phyloP scores from a whole-genome alignment of 2,888 invertebrate species.

The Notocelia uddmanniana region DNA sequence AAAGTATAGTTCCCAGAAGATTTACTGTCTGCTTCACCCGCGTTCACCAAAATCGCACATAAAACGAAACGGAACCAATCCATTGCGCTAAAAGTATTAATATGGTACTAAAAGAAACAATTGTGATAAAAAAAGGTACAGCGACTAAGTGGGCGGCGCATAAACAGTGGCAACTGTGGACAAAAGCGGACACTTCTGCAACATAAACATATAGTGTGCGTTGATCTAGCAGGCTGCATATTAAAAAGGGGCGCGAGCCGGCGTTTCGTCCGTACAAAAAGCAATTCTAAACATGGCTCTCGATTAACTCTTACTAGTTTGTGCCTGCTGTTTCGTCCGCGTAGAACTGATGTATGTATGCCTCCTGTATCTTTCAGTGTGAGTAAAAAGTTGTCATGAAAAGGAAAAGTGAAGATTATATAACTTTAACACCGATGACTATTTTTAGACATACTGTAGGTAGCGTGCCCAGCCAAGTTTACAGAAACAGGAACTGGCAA shows the following conservation, averaged over 20 bases:
- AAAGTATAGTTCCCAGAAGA: constrained; percentile 56
- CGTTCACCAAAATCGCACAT: constrained; percentile 23
- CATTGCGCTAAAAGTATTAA: background rate
- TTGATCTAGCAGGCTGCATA: constrained; percentile 39
- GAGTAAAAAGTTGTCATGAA: no score
- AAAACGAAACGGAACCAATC: constrained; percentile 18
- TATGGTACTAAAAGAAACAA: constrained; percentile 16
- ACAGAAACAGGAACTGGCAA: no score
- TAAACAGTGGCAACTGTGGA: constrained; percentile 17
- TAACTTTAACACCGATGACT: no score
- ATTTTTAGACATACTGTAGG: no score
- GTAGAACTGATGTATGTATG: no score
- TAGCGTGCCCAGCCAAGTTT: no score
- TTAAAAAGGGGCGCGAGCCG: background rate
- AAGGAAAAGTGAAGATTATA: no score
- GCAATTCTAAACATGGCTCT: no score
- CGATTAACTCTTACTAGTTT: no score
- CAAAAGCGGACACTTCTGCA: constrained; percentile 25
- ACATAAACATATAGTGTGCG: constrained; percentile 48
- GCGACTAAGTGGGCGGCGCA: constrained; percentile 14
- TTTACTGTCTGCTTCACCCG: constrained; percentile 31
- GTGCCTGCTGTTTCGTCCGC: no score
- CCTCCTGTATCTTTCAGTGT: no score
- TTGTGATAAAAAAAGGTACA: constrained; percentile 4
- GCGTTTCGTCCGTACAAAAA: no score